A percentile compares a stretch with the other conserved stretches of the same genome.
These are phyloP conservation scores for Tinea pellionella DNA, from an alignment of 2,888 invertebrate genomes.

Conservation along the genomic window DNA sequence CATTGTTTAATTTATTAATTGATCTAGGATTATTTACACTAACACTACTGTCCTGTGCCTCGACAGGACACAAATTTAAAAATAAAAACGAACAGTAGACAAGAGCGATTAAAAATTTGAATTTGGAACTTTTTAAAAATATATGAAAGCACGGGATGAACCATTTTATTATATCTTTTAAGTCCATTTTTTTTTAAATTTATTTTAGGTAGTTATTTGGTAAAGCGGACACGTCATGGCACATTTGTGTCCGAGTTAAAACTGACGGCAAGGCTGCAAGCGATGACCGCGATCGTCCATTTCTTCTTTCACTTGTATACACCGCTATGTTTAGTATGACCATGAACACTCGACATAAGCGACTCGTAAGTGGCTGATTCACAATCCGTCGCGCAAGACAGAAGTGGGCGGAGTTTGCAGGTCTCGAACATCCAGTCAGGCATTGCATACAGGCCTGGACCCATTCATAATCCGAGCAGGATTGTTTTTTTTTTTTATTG, in stretches of 20 bases:
- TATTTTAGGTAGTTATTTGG: conserved; percentile 18
- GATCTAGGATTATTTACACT: conserved; percentile 21
- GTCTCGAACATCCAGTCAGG: no score
- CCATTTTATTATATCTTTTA: conserved; percentile 63
- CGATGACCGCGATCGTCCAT: conserved; percentile 25
- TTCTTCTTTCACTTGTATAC: conserved; percentile 47
- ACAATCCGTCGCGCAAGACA: no score
- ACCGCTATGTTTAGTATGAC: conserved; percentile 2
- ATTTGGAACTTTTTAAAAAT: conserved; percentile 20
- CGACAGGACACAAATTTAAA: conserved; percentile 37
- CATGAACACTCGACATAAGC: neutral
- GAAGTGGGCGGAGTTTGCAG: no score
- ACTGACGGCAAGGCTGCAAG: conserved; percentile 31
- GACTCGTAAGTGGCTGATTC: no score
- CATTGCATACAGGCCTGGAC: no score
- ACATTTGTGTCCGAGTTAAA: conserved; percentile 27
- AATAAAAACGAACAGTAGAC: conserved; percentile 39
- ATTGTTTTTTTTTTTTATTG: no score
- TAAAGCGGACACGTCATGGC: conserved; percentile 33
- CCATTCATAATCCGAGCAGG: no score
- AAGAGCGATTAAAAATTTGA: neutral
- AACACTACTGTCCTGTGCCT: conserved; percentile 29
- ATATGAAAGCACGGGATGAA: conserved; percentile 59
- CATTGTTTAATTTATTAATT: conserved; percentile 20
- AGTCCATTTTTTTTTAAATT: conserved; percentile 46